Base-by-base conservation (phyloP, 1,140 invertebrate genomes). In the Ladona fulva region DNA sequence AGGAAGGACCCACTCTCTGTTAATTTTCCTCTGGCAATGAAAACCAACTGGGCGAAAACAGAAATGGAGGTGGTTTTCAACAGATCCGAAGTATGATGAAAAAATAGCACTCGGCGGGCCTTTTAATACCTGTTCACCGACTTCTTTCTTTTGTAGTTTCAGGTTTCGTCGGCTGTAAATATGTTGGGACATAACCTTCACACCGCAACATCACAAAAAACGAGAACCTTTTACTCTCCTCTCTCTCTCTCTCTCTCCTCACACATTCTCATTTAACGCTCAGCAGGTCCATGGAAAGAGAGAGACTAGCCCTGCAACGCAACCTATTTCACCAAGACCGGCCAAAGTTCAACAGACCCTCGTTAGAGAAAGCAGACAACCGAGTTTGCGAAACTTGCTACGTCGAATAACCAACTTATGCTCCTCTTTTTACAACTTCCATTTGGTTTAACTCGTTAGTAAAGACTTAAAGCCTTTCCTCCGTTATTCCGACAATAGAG, bases 121-220 rank as follows among this genome's bases (percentile, higher is more conserved):
- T 37, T 66, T 66, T 66, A 66, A 16, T 66, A 66, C 52, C 52
- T 66, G 52, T 66, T 66, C 52, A 66, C 52, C 52, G n/a, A 66
- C 52, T 66, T 22, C 52, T 12, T 66, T 66, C n/a, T 66, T 66
- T 66, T 66, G 14, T 19, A 66, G 52, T 66, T 22, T 22, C 52
- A 66, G 52, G 52, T 66, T 66, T 66, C 52, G 52, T 66, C 16
- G 52, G 52, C 52, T 66, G 52, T 66, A 66, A 66, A 66, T 66
- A 66, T 66, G 52, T 66, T 66, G n/a, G 52, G 52, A 66, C 52
- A 66, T 22, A 66, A 66, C 52, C 52, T 66, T 37, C 29, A 37
- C 29, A 37, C 29, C 29, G 29, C 52, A 66, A 22, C 52, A 66
- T 66, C 52, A 66, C 52, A 66, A 66, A 66, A 66, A 19, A 22